These are phyloP conservation scores for Aricia agestis DNA, from an alignment of 1,140 invertebrate genomes.

Conservation along the genomic window DNA sequence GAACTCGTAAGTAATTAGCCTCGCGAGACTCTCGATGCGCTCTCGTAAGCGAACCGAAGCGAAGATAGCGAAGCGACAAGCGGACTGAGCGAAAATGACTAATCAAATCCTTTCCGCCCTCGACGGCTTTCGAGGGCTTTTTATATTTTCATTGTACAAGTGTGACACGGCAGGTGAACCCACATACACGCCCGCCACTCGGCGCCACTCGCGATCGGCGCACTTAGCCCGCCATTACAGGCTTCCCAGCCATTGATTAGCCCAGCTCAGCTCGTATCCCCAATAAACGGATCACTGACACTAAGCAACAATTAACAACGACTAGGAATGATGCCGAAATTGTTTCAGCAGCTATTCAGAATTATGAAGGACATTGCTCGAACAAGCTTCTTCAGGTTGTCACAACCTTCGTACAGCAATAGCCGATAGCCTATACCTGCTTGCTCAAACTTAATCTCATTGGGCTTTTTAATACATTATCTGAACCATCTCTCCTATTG, in stretches of 20 bases:
- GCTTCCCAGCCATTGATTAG: constrained; percentile 3
- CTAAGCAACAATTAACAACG: background rate
- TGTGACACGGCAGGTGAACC: constrained; percentile 53
- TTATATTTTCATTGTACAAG: constrained; percentile 69
- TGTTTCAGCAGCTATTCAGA: too few species aligned
- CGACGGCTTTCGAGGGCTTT: constrained; percentile 58
- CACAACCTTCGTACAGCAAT: too few species aligned
- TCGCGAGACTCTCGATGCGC: constrained; percentile 67
- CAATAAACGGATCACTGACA: constrained; percentile 5
- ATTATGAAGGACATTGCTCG: too few species aligned
- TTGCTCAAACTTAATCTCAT: too few species aligned
- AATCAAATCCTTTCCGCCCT: constrained; percentile 70
- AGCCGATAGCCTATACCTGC: too few species aligned
- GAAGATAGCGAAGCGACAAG: constrained; percentile 59
- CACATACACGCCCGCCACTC: constrained; percentile 30
- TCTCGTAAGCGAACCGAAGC: constrained; percentile 64
- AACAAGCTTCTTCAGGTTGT: too few species aligned
- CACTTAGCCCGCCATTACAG: constrained; percentile 2
- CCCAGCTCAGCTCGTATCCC: background rate
- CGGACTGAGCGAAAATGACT: constrained; percentile 65
- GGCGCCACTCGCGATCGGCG: constrained; percentile 17
- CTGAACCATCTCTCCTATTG: constrained; percentile 17
- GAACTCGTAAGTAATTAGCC: constrained; percentile 73
- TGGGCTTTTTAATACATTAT: background rate
- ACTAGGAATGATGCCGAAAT: too few species aligned